phyloP scores from a whole-genome alignment of 2,888 invertebrate genomes.

The Callosobruchus maculatus region DNA sequence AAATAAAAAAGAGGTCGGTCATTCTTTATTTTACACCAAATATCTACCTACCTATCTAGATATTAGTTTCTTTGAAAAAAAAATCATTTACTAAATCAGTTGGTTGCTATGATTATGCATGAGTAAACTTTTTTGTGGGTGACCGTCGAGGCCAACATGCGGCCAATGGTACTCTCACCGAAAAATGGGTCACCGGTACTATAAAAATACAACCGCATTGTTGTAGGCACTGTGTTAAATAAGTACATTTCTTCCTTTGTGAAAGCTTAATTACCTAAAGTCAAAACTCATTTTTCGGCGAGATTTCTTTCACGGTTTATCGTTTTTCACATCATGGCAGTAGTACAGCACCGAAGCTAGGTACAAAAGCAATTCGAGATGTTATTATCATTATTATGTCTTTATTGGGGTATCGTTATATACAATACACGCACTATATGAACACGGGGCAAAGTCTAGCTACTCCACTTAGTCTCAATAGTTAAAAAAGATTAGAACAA shows the following conservation, averaged over 20 bases:
- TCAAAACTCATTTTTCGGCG: background rate
- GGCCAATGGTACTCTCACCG: background rate
- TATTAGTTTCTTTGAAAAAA: no score
- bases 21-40: no score
- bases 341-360: background rate
- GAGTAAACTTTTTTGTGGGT: background rate
- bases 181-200: background rate
- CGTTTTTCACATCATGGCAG: background rate
- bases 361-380: no score
- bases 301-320: background rate
- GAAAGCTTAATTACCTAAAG: background rate
- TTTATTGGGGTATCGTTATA: no score
- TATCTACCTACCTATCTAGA: no score
- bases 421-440: no score
- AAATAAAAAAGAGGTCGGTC: no score
- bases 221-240: background rate
- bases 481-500: no score
- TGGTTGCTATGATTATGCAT: background rate
- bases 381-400: no score
- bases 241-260: background rate
- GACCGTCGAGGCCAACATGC: background rate
- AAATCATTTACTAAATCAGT: background rate
- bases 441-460: no score
- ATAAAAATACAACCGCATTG: background rate
- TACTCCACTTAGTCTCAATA: no score